Conservation (phyloP, 2,888 invertebrate genomes). For the Troides oblongomaculatus region DNA sequence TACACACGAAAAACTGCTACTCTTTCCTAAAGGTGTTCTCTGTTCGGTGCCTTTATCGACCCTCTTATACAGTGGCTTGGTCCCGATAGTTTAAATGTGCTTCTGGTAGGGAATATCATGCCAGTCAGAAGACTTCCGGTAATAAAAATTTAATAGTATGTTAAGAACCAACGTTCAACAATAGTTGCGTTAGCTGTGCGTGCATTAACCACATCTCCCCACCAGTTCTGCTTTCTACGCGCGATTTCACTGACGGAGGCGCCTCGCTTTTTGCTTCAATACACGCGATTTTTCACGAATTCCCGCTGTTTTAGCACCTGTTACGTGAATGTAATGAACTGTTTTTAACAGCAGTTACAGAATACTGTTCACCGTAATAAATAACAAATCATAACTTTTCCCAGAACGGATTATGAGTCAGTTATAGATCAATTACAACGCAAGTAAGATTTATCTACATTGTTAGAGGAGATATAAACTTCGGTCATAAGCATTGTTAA, state of each 20-base stretch:
- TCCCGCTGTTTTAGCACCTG: slow-evolving; percentile 53
- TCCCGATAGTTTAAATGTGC: too few relatives aligned
- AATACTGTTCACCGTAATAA: slow-evolving; percentile 7
- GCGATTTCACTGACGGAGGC: slow-evolving; percentile 71
- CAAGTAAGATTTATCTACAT: too few relatives aligned
- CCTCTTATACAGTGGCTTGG: too few relatives aligned
- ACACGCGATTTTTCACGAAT: slow-evolving; percentile 70
- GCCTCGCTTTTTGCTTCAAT: slow-evolving; percentile 53
- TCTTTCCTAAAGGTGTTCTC: too few relatives aligned
- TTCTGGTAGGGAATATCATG: too few relatives aligned
- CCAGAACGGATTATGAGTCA: too few relatives aligned
- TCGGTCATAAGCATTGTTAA: too few relatives aligned
- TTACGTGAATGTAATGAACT: slow-evolving; percentile 37
- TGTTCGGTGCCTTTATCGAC: too few relatives aligned
- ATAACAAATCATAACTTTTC: background rate
- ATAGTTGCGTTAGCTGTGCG: slow-evolving; percentile 50
- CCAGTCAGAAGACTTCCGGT: too few relatives aligned
- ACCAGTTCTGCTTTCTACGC: slow-evolving; percentile 78
- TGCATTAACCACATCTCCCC: slow-evolving; percentile 54
- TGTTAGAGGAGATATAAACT: too few relatives aligned
- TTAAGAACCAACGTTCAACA: slow-evolving; percentile 40
- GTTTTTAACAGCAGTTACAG: slow-evolving; percentile 18
- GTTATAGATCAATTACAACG: too few relatives aligned
- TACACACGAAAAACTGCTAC: too few relatives aligned
- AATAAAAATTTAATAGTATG: background rate